Conservation (phyloP, 2,113 vertebrate species). For the Platichthys stellatus region DNA sequence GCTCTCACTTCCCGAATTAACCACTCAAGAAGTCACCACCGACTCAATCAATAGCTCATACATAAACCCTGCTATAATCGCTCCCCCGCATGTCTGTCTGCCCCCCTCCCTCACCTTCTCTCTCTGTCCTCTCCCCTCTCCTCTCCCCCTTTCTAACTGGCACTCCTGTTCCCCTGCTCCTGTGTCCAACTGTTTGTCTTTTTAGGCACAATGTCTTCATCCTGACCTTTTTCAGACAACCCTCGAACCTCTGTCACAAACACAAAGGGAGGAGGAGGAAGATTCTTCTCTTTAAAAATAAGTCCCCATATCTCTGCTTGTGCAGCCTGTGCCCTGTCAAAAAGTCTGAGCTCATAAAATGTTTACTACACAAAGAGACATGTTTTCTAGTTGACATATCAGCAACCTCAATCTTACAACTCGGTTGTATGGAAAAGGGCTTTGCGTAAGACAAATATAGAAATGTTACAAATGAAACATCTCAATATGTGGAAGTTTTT, state of each 20-base stretch:
- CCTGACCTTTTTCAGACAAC: background rate
- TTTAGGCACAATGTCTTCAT: slow-evolving; percentile 13
- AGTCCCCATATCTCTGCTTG: background rate
- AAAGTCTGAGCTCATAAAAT: too few relatives aligned
- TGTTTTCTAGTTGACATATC: background rate
- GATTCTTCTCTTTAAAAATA: background rate
- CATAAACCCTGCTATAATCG: slow-evolving; percentile 88
- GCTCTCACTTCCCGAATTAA: slow-evolving; percentile 88
- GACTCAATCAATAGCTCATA: slow-evolving; percentile 89
- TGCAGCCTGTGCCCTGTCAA: too few relatives aligned
- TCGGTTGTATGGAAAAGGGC: too few relatives aligned
- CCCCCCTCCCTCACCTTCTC: slow-evolving; percentile 35
- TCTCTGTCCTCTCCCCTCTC: slow-evolving; percentile 28
- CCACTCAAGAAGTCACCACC: slow-evolving; percentile 89
- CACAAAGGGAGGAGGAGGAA: background rate
- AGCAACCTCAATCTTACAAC: too few relatives aligned
- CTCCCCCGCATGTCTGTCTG: slow-evolving; percentile 80
- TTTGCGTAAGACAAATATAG: too few relatives aligned
- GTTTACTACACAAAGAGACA: background rate
- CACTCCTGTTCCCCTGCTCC: slow-evolving; percentile 38
- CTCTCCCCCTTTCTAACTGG: slow-evolving; percentile 36
- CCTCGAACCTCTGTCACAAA: slow-evolving; percentile 17
- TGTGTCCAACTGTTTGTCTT: slow-evolving; percentile 29
- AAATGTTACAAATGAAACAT: too few relatives aligned
- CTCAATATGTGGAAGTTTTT: background rate